Conservation (phyloP, 2,113 vertebrate genomes). For the Campylorhamphus procurvoides region DNA sequence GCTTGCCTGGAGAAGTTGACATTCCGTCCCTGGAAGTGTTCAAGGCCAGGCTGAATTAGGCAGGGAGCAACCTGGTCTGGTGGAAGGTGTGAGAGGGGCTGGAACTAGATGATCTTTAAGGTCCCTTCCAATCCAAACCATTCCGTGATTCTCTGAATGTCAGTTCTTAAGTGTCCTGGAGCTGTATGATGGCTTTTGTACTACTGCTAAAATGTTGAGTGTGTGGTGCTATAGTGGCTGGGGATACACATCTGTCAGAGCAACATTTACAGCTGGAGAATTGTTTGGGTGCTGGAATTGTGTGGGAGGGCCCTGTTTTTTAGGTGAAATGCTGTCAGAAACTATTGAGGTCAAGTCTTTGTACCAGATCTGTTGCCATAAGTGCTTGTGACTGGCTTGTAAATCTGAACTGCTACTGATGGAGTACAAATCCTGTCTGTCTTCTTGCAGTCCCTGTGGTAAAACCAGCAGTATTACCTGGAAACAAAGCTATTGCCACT, state of each 20-base stretch:
- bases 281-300: not conserved
- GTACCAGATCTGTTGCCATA: not conserved
- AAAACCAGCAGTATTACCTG: conserved; percentile 82
- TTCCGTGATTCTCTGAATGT: not conserved
- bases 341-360: not conserved
- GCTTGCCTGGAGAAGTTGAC: not conserved
- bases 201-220: not conserved
- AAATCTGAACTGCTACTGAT: not conserved
- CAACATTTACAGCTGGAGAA: not conserved
- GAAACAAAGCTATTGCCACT: conserved; percentile 80
- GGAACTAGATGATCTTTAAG: not conserved
- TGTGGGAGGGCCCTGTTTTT: not conserved
- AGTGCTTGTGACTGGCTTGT: not conserved
- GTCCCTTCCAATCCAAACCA: not conserved
- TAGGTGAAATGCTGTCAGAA: not conserved
- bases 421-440: conserved; percentile 10
- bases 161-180: not conserved
- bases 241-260: not conserved
- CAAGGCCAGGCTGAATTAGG: not conserved
- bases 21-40: not conserved
- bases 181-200: not conserved
- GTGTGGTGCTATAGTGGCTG: not conserved
- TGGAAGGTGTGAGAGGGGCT: not conserved
- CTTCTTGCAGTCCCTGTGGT: conserved; percentile 81
- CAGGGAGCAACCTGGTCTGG: not conserved